Percentiles rank a stretch among this genome's conserved stretches.
Conservation (phyloP, 2,888 invertebrate genomes). For the Xylocampa areola region DNA sequence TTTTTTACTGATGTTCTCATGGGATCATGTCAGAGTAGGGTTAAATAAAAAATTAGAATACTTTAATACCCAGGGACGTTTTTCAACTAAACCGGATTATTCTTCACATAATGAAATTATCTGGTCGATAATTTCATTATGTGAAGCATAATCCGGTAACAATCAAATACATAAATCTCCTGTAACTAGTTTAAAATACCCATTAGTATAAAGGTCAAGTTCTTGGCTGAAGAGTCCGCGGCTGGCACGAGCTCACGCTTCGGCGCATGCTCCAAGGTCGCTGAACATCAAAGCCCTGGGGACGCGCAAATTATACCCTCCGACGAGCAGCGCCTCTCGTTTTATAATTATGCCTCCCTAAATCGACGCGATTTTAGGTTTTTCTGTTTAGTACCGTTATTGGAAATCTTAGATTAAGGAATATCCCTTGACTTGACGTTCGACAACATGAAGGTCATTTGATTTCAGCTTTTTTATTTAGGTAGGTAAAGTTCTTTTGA, state of each 20-base stretch:
- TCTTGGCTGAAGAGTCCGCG: slow-evolving; percentile 66
- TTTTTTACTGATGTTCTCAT: too few relatives aligned
- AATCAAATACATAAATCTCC: too few relatives aligned
- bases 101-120: too few relatives aligned
- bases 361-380: slow-evolving; percentile 57
- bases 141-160: too few relatives aligned
- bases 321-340: slow-evolving; percentile 69
- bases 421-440: slow-evolving; percentile 11
- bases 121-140: too few relatives aligned
- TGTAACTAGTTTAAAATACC: too few relatives aligned
- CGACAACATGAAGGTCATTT: slow-evolving; percentile 13
- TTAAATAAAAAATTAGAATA: too few relatives aligned
- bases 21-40: too few relatives aligned
- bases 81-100: too few relatives aligned
- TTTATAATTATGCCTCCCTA: slow-evolving; percentile 65
- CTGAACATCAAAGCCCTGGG: slow-evolving; percentile 83
- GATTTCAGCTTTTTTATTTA: slow-evolving; percentile 5
- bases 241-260: slow-evolving; percentile 69
- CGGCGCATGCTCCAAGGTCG: slow-evolving; percentile 79
- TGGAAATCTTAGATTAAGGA: slow-evolving; percentile 21
- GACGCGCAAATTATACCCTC: slow-evolving; percentile 78
- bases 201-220: slow-evolving; percentile 85
- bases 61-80: too few relatives aligned
- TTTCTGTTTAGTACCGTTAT: slow-evolving; percentile 33
- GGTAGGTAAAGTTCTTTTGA: not conserved